A percentile compares a stretch with the other conserved stretches of the same genome.
Conservation (phyloP, 2,888 invertebrate species). For the Calameuta pallipes region DNA sequence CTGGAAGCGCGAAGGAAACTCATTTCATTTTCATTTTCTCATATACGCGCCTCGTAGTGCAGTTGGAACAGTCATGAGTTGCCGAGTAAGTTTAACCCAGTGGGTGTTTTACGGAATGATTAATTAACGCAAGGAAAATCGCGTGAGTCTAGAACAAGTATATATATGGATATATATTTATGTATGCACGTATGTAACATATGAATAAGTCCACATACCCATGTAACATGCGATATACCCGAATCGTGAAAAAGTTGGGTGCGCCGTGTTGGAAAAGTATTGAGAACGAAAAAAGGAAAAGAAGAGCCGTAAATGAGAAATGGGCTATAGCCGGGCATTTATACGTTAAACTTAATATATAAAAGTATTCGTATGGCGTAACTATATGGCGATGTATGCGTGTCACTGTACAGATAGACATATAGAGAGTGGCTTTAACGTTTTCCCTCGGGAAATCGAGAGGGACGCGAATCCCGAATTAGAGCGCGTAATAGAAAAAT, state of each 20-base stretch:
- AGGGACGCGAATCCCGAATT: slow-evolving; percentile 9
- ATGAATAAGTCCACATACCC: background rate
- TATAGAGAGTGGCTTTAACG: background rate
- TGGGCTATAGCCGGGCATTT: background rate
- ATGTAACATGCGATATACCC: background rate
- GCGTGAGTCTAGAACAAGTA: background rate
- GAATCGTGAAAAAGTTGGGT: background rate
- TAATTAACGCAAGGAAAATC: background rate
- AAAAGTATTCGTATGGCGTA: background rate
- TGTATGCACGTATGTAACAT: background rate
- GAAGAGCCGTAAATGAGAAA: background rate
- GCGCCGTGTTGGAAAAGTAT: background rate
- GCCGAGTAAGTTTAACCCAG: background rate
- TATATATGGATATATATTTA: background rate
- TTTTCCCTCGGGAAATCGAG: slow-evolving; percentile 8
- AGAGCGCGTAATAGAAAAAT: slow-evolving; percentile 33
- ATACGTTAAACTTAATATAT: background rate
- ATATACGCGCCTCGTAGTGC: background rate
- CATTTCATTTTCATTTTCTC: background rate
- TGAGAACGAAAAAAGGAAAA: background rate
- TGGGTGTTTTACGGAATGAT: background rate
- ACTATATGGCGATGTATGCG: background rate
- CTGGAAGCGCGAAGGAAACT: background rate
- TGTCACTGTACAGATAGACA: background rate
- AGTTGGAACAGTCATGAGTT: background rate